Evolutionary conservation across 2,888 invertebrate species (phyloP), one percentile per base, ranked within the genome.

Genomic region (Perdita meconis): DNA sequence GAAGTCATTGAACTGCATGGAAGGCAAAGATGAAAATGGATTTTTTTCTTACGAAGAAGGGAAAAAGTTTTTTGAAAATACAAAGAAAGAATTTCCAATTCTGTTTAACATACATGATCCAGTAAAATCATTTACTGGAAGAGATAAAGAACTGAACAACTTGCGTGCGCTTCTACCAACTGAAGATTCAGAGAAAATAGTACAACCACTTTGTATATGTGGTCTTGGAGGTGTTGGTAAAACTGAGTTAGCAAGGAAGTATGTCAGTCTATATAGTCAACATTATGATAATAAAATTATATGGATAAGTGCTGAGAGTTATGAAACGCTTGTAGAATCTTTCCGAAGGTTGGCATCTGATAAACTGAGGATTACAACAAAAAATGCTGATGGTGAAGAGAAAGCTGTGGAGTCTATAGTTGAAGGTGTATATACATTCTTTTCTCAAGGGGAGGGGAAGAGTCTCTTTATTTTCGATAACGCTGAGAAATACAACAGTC

Each of bases 281-380:
- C 12, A 40, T 1, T 57, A 57, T 38, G 24, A 57, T 36, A 57
- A 57, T 24, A 57, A 24, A n/a, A 8, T 57, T 13, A 40, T 57
- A 57, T 57, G 38, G 56, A 40, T 57, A 24, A 57, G 38, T 22
- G 38, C 13, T 12, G 38, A 57, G 13, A 57, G 38, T 38, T 57
- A 57, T 22, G 10, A 36, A 57, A 40, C 19, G 0, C 24, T 57
- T 8, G 24, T 19, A 6, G 38, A 57, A 22, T 57, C 38, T 19
- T 38, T 57, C 22, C 38, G 12, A 22, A 57, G 22, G 22, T 38
- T 57, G 24, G 22, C 36, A 13, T 22, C 6, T 19, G 56, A 57
- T n/a, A 22, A 13, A 38, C 38, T 57, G 22, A 4, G 56, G 13
- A 38, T 56, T 36, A 38, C 5, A 13, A 56, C 55, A 4, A 19